Evolutionary conservation across 2,888 invertebrate genomes (phyloP), one percentile per base, ranked within the genome.

Genomic region (Lithophane leautieri): DNA sequence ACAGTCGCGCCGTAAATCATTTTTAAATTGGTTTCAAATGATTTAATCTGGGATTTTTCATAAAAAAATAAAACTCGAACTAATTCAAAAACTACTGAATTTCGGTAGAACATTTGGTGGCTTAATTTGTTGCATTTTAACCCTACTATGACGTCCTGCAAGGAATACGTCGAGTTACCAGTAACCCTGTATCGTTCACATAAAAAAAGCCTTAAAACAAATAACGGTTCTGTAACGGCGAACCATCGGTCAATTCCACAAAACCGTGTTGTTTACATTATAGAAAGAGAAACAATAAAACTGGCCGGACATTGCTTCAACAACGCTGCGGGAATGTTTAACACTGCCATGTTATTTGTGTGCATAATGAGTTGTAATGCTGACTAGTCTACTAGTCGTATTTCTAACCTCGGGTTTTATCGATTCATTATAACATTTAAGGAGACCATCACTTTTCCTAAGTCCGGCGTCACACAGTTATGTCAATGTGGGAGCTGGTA

Each of bases 131-230:
- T n/a, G n/a, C n/a, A n/a, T n/a, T n/a, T n/a, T n/a, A n/a, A n/a
- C n/a, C n/a, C n/a, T n/a, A n/a, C n/a, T n/a, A n/a, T n/a, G n/a
- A n/a, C n/a, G n/a, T n/a, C n/a, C n/a, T n/a, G n/a, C n/a, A n/a
- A n/a, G n/a, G n/a, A n/a, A n/a, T n/a, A n/a, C n/a, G n/a, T n/a
- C n/a, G n/a, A n/a, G n/a, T n/a, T n/a, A n/a, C n/a, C n/a, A n/a
- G n/a, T n/a, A n/a, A n/a, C n/a, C n/a, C n/a, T n/a, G n/a, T 34
- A 28, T 70, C 52, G 14, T 44, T 12, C 60, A 44, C 16, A 70
- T 61, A 44, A 60, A 61, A 78, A 78, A 79, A 76, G 47, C n/a
- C 40, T 52, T 34, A 54, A 34, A 76, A 54, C 28, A 79, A 79
- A 70, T 61, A 70, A 70, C 47, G 52, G 52, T 34, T 14, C 9